Conservation (phyloP, 1,140 invertebrate species). For the Tetraneura akinire region DNA sequence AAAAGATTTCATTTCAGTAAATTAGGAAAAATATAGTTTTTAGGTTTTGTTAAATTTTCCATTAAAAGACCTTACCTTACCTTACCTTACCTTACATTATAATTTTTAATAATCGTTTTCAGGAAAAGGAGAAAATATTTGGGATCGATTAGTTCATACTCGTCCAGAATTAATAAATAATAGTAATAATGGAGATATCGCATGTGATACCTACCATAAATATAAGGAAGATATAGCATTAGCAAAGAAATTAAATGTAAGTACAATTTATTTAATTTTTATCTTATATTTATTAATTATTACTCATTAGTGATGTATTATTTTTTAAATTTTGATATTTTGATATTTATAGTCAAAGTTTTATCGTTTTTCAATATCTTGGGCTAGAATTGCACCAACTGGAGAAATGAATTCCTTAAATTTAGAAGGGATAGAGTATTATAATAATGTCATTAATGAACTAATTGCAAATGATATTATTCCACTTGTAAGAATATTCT, state of each 20-base stretch:
- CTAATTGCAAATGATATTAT: conserved; percentile 62
- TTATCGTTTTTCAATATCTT: conserved; percentile 73
- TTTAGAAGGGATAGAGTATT: conserved; percentile 67
- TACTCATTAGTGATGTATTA: not conserved
- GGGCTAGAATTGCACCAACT: conserved; percentile 68
- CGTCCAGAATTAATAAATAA: conserved; percentile 62
- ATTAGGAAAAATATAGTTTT: too few species aligned
- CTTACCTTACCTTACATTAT: too few species aligned
- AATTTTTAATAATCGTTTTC: too few species aligned
- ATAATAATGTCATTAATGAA: conserved; percentile 68
- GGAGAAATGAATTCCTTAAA: conserved; percentile 67
- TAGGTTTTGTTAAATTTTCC: too few species aligned
- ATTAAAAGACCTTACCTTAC: too few species aligned
- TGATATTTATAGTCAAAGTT: conserved; percentile 59
- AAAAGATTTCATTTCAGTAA: too few species aligned
- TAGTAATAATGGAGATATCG: conserved; percentile 64
- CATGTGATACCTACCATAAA: conserved; percentile 66
- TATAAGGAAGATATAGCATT: conserved; percentile 63
- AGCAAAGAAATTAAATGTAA: conserved; percentile 61
- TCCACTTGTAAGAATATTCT: conserved; percentile 63
- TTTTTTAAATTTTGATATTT: too few species aligned
- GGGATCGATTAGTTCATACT: conserved; percentile 57
- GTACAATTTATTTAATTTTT: not conserved
- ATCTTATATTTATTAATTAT: not conserved
- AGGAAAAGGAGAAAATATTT: conserved; percentile 58